Evolutionary conservation across 1,140 invertebrate genomes (phyloP).

Genomic region (Conus ventricosus): DNA sequence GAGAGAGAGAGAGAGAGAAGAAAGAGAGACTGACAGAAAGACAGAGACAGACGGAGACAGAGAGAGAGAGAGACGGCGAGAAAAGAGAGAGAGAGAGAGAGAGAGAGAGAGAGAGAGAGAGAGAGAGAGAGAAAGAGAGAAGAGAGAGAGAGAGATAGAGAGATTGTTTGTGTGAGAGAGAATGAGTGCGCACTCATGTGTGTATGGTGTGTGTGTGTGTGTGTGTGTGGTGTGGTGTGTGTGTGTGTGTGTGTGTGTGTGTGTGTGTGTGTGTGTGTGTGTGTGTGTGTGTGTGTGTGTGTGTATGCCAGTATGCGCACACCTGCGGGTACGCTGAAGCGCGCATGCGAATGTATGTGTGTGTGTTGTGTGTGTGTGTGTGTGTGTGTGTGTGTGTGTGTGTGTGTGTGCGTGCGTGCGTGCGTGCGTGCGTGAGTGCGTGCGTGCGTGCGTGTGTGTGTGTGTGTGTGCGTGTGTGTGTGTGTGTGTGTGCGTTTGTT

Average conservation of each 20-base stretch:
- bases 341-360: too few species aligned
- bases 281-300: too few species aligned
- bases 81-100: slow-evolving; percentile 19
- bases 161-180: background rate
- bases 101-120: slow-evolving; percentile 20
- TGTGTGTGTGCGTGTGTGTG: background rate
- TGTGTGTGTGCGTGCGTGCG: too few species aligned
- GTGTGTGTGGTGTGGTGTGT: background rate
- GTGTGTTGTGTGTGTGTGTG: too few species aligned
- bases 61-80: slow-evolving; percentile 4
- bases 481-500: background rate
- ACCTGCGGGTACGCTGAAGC: too few species aligned
- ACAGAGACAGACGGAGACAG: too few species aligned
- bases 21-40: background rate
- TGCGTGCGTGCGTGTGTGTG: background rate
- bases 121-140: slow-evolving; percentile 6
- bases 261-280: too few species aligned
- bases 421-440: background rate
- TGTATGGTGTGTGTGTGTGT: background rate
- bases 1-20: background rate
- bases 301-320: too few species aligned
- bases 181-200: background rate
- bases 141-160: background rate
- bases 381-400: too few species aligned
- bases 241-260: background rate